Conservation (phyloP, 1,140 invertebrate species). For the Bombus balteatus region DNA sequence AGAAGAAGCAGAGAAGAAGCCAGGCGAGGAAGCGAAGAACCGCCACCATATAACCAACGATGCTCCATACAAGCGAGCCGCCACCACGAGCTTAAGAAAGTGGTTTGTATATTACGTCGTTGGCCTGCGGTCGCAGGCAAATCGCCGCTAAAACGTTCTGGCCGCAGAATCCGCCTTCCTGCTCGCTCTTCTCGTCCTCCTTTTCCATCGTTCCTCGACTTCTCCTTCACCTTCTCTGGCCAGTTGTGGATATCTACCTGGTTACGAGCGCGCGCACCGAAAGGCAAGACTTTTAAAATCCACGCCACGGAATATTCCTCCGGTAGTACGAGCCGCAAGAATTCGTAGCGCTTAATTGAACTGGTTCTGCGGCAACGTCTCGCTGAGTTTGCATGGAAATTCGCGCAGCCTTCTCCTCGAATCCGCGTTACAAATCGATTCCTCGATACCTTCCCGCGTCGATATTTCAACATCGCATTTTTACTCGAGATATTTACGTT, state of each 20-base stretch:
- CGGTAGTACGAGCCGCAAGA: slow-evolving; percentile 42
- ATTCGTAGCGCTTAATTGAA: slow-evolving; percentile 54
- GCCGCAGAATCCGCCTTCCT: slow-evolving; percentile 69
- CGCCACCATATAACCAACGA: slow-evolving; percentile 63
- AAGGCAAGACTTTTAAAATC: slow-evolving; percentile 24
- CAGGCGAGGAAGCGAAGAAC: slow-evolving; percentile 49
- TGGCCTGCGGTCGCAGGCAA: slow-evolving; percentile 79
- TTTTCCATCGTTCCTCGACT: not conserved
- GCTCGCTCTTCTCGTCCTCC: not conserved
- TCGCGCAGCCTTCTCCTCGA: not conserved
- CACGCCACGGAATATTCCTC: slow-evolving; percentile 23
- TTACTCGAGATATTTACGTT: not conserved
- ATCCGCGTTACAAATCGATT: slow-evolving; percentile 4
- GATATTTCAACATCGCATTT: not conserved
- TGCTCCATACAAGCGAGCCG: slow-evolving; percentile 59
- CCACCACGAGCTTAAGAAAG: slow-evolving; percentile 74
- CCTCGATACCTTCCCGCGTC: not conserved
- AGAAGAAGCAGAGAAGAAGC: not conserved
- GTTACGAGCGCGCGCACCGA: slow-evolving; percentile 48
- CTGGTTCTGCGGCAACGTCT: slow-evolving; percentile 13
- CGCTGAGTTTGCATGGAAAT: slow-evolving; percentile 9
- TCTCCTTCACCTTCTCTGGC: not conserved
- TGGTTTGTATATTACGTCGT: slow-evolving; percentile 79
- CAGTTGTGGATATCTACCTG: slow-evolving; percentile 36
- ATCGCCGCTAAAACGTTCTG: slow-evolving; percentile 78